Evolutionary conservation across 2,888 invertebrate species (phyloP).

Genomic region (Ectemnius cavifrons): DNA sequence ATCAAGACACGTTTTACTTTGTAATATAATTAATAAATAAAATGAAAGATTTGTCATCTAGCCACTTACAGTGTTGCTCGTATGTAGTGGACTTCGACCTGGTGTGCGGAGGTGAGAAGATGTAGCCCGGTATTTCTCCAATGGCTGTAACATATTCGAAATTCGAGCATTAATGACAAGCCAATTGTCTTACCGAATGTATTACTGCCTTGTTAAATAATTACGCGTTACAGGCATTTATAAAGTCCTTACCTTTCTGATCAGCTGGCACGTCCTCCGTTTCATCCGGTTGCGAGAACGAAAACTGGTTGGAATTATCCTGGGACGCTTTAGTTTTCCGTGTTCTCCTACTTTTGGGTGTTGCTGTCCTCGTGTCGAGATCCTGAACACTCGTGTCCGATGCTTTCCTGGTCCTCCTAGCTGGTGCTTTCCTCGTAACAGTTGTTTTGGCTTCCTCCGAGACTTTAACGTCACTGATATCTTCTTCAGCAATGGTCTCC

Average conservation of each 20-base stretch:
- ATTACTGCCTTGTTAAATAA: neutral
- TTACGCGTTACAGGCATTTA: neutral
- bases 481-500: constrained; percentile 60
- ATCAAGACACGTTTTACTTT: neutral
- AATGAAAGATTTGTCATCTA: constrained; percentile 39
- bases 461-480: constrained; percentile 30
- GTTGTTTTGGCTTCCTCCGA: constrained; percentile 19
- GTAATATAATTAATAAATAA: constrained; percentile 1
- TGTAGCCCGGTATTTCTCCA: constrained; percentile 60
- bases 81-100: constrained; percentile 54
- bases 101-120: constrained; percentile 70
- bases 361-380: neutral
- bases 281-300: constrained; percentile 65
- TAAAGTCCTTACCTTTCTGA: constrained; percentile 43
- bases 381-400: constrained; percentile 35
- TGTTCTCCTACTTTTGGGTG: constrained; percentile 51
- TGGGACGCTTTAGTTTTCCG: constrained; percentile 52
- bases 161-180: neutral
- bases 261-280: constrained; percentile 48
- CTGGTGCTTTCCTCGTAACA: constrained; percentile 19
- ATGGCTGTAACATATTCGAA: constrained; percentile 52
- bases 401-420: constrained; percentile 55
- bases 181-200: neutral
- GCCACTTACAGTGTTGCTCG: constrained; percentile 66
- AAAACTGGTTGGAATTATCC: constrained; percentile 34